Evolutionary conservation across 2,888 invertebrate genomes (phyloP).

Genomic region (Sabatieria punctata): DNA sequence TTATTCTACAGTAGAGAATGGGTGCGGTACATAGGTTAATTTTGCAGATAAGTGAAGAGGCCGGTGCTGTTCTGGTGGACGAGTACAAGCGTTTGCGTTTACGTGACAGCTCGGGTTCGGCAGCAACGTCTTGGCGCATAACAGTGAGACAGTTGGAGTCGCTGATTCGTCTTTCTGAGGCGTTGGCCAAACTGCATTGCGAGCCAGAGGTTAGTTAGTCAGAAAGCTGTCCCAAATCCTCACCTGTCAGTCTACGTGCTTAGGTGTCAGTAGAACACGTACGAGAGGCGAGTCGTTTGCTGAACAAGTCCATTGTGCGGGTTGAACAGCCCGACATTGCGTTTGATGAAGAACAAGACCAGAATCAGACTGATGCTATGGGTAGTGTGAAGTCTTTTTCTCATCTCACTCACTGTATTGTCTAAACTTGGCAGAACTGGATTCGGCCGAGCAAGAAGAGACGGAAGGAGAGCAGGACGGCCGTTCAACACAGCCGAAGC

Average conservation of each 20-base stretch:
- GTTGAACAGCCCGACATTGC: slow-evolving; percentile 95
- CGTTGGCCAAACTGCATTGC: slow-evolving; percentile 87
- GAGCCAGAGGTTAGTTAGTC: slow-evolving; percentile 51
- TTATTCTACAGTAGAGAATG: too few relatives aligned
- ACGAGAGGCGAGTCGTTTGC: slow-evolving; percentile 66
- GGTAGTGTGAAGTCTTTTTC: too few relatives aligned
- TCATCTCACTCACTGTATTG: too few relatives aligned
- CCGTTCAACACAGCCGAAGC: neutral
- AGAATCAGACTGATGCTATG: slow-evolving; percentile 9
- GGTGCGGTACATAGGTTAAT: too few relatives aligned
- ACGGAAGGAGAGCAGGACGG: neutral
- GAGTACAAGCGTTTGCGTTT: slow-evolving; percentile 72
- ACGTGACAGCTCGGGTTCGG: slow-evolving; percentile 49
- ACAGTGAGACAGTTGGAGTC: slow-evolving; percentile 90
- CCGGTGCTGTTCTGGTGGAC: slow-evolving; percentile 62
- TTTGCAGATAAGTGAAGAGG: slow-evolving; percentile 46
- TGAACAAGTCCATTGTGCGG: slow-evolving; percentile 88
- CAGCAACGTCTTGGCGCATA: slow-evolving; percentile 71
- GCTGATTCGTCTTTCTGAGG: slow-evolving; percentile 87
- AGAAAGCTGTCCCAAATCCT: too few relatives aligned
- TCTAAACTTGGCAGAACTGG: neutral
- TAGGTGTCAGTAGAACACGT: slow-evolving; percentile 65
- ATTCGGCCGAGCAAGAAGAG: neutral
- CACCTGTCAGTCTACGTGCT: too few relatives aligned
- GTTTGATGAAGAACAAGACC: slow-evolving; percentile 55